Base-by-base conservation (phyloP, 2,113 vertebrate species). In the Vireo altiloquus region DNA sequence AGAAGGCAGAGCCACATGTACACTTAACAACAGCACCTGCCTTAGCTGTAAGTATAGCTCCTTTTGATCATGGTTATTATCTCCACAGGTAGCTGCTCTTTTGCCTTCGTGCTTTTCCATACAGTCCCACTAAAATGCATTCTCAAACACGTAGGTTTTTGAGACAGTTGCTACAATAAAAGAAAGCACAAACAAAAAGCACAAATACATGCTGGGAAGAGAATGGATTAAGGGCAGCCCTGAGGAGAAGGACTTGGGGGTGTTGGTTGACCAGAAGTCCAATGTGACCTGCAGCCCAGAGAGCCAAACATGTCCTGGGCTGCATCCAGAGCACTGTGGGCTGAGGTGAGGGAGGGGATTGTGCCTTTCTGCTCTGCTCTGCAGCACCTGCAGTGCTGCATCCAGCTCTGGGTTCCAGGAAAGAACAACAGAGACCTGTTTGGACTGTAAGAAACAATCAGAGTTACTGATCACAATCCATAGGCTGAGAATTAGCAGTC, bases 31-130 rank as follows among this genome's bases (percentile, higher is more conserved):
- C 14, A 95, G 54, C 78, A 90, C 61, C 84, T 87, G 89, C 60
- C 63, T 89, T 56, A 37, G 5, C 53, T 87, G 4, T 66, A 84
- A 92, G 47, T 75, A 54, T 46, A 54, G 54, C 1, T 79, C 52
- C 40, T 88, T 96, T 80, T 92, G 68, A 94, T 95, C 89, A 95
- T 7, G 23, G 84, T 91, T 94, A 94, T 95, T 94, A 94, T 90
- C 94, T 88, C 87, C 74, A 66, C 63, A 77, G 74, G 93, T 28
- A 87, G 57, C 70, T 94, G 93, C 82, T 96, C 82, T 82, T 94
- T 96, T 85, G 54, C 87, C 74, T 80, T 85, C 50, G 11, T 70
- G 35, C 74, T 90, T 93, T 94, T 90, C 66, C 49, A 50, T 35
- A 80, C 68, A 47, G 30, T 54, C 46, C 17, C 65, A 82, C 82